Evolutionary conservation across 1,140 invertebrate genomes (phyloP), one percentile per base, ranked within the genome.

Genomic region (Lasioglossum baleicum): DNA sequence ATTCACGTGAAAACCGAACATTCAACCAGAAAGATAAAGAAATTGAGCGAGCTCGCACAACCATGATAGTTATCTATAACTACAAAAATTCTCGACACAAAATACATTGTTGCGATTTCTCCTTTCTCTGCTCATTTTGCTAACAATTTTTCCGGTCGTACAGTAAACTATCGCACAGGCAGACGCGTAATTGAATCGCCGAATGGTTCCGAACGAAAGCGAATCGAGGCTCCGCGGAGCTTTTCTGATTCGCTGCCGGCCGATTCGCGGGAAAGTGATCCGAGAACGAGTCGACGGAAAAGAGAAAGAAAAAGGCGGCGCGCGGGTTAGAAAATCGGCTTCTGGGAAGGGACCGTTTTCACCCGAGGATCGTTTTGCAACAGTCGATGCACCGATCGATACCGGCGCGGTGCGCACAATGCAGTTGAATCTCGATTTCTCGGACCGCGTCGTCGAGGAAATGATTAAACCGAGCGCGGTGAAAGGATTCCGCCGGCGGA

Each of bases 301-400:
- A 35, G 44, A 22, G 22, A 17, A 68, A 51, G 26, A 20, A 66
- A 35, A 61, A 61, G 17, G 17, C 8, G 26, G 40, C 22, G 17
- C 56, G 26, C 13, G 63, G 1, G 44, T 48, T 75, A 65, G 61
- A 65, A 74, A 75, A 75, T 40, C 26, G 48, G 35, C 35, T 75
- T 75, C 73, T 75, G 63, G n/a, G 44, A 66, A 75, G n/a, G 65
- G 20, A 56, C 65, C 26, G 65, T 77, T 67, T 77, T 72, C 61
- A 40, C 61, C 44, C 17, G 51, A 3, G 48, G 22, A 53, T 58
- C 40, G 35, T 70, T 76, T 70, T 53, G 74, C 51, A 13, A 48
- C 35, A 70, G 65, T 8, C 42, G 68, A 78, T 82, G n/a, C 63
- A 15, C 22, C 64, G 77, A 80, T 74, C 77, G 70, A 68, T 71